These are phyloP conservation scores for Gibbula magus DNA, from an alignment of 2,888 invertebrate species.

Conservation along the genomic window DNA sequence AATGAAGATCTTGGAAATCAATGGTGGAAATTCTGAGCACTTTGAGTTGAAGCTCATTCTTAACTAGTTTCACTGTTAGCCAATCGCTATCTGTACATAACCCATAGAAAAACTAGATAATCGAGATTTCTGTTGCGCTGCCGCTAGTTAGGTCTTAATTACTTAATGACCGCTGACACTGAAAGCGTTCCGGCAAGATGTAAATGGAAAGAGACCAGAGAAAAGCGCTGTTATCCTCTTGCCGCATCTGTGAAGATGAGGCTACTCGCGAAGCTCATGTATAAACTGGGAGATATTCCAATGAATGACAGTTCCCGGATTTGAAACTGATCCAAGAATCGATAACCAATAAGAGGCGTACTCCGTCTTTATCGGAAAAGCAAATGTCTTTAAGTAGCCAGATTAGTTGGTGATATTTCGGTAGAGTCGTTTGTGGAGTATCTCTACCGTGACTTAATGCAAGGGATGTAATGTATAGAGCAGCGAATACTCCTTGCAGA, in stretches of 20 bases:
- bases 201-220: not conserved
- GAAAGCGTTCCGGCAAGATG: not conserved
- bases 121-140: conserved; percentile 7
- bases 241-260: too few species aligned
- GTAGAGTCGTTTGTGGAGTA: too few species aligned
- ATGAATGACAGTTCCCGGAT: too few species aligned
- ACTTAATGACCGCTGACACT: conserved; percentile 1
- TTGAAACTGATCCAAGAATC: not conserved
- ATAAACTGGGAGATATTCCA: too few species aligned
- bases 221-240: not conserved
- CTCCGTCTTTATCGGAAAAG: not conserved
- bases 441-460: too few species aligned
- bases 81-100: not conserved
- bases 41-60: not conserved
- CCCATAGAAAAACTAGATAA: conserved; percentile 1
- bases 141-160: not conserved
- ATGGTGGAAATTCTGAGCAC: not conserved
- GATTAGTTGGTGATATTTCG: not conserved
- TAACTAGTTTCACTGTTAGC: not conserved
- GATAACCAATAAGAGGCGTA: not conserved
- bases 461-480: too few species aligned
- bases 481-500: too few species aligned
- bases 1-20: not conserved
- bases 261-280: too few species aligned
- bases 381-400: not conserved